phyloP scores from a whole-genome alignment of 2,797 vertebrate species.

The Chloroceryle inda region DNA sequence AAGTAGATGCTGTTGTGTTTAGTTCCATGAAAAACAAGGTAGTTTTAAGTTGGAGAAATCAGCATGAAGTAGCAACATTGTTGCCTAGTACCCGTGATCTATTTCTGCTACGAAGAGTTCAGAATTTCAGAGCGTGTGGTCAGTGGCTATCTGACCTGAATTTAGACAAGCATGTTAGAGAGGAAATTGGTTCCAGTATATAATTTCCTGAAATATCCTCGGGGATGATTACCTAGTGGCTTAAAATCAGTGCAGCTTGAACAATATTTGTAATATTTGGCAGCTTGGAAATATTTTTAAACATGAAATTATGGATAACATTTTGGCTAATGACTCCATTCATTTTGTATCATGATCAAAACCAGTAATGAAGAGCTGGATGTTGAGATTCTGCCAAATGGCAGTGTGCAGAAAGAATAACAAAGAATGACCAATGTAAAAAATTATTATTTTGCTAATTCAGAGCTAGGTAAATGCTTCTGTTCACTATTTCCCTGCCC shows the following conservation, averaged over 20 bases:
- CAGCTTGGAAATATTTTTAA: constrained; percentile 48
- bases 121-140: neutral
- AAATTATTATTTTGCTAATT: neutral
- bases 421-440: neutral
- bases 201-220: constrained; percentile 32
- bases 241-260: constrained; percentile 46
- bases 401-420: neutral
- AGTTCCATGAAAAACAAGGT: neutral
- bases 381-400: neutral
- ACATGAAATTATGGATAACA: neutral
- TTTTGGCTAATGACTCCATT: constrained; percentile 41
- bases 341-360: neutral
- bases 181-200: constrained; percentile 22
- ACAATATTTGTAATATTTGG: constrained; percentile 51
- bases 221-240: constrained; percentile 7
- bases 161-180: neutral
- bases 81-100: neutral
- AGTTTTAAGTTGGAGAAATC: neutral
- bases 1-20: neutral
- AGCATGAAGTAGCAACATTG: neutral
- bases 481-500: neutral
- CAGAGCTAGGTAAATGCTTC: neutral
- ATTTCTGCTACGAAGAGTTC: neutral
- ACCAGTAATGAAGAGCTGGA: constrained; percentile 2
- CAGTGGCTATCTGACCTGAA: neutral